Conservation (phyloP, 2,797 vertebrate genomes). For the Naso thynnoides region DNA sequence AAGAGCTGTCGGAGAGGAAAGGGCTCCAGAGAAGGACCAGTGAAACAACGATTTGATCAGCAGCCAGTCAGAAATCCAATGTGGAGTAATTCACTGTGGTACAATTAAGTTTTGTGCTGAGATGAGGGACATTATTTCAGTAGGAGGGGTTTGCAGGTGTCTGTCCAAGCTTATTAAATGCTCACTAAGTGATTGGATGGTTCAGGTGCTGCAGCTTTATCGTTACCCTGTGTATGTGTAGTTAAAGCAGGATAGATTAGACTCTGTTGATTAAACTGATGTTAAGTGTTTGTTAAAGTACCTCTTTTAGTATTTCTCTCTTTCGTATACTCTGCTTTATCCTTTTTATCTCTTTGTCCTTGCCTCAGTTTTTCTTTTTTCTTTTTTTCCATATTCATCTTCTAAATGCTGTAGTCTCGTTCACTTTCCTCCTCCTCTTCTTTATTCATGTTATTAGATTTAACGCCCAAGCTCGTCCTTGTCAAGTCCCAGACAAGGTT, state of each 20-base stretch:
- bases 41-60: slow-evolving; percentile 35
- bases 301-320: slow-evolving; percentile 4
- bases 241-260: slow-evolving; percentile 32
- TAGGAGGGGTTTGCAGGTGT: slow-evolving; percentile 43
- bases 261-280: slow-evolving; percentile 43
- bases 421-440: slow-evolving; percentile 12
- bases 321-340: slow-evolving; percentile 5
- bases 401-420: slow-evolving; percentile 26
- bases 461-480: slow-evolving; percentile 48
- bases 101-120: slow-evolving; percentile 50
- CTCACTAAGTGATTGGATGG: slow-evolving; percentile 30
- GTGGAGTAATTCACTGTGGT: slow-evolving; percentile 30
- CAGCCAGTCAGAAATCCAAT: slow-evolving; percentile 40
- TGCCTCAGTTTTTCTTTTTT: slow-evolving; percentile 8
- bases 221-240: slow-evolving; percentile 13
- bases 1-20: slow-evolving; percentile 13
- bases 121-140: slow-evolving; percentile 38
- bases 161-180: slow-evolving; percentile 43
- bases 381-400: slow-evolving; percentile 26
- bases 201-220: slow-evolving; percentile 31
- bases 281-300: not conserved
- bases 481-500: slow-evolving; percentile 36
- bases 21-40: not conserved
- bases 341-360: slow-evolving; percentile 35
- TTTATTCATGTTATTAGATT: slow-evolving; percentile 48